phyloP scores from a whole-genome alignment of 1,140 invertebrate species.

The Diachasma alloeum region DNA sequence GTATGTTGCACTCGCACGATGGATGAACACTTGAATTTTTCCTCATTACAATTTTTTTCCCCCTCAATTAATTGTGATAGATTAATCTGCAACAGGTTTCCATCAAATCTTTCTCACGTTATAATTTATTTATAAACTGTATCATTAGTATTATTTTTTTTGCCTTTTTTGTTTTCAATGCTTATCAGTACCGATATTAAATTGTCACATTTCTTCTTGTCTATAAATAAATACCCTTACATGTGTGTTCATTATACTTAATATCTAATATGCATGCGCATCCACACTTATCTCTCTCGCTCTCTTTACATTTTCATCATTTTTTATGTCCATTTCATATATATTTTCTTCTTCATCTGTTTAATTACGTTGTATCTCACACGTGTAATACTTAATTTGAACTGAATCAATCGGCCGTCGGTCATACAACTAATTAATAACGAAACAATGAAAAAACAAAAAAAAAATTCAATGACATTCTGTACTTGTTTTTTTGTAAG shows the following conservation, averaged over 20 bases:
- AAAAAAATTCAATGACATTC: background rate
- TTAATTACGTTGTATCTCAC: slow-evolving; percentile 35
- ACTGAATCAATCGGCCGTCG: slow-evolving; percentile 39
- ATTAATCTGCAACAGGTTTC: slow-evolving; percentile 25
- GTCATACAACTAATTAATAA: slow-evolving; percentile 24
- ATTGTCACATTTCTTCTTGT: slow-evolving; percentile 20
- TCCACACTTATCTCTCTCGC: slow-evolving; percentile 6
- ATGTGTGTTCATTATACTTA: slow-evolving; percentile 38
- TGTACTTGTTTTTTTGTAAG: background rate
- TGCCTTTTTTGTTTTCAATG: slow-evolving; percentile 13
- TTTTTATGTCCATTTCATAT: background rate
- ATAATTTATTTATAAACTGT: slow-evolving; percentile 3
- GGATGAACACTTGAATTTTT: slow-evolving; percentile 16
- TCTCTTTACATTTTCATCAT: background rate
- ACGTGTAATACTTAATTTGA: slow-evolving; percentile 48
- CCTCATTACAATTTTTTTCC: background rate
- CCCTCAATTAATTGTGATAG: slow-evolving; percentile 25
- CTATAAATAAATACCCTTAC: slow-evolving; percentile 47
- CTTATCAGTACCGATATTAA: slow-evolving; percentile 22
- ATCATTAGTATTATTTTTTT: slow-evolving; percentile 32
- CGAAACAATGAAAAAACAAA: background rate
- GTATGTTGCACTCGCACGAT: background rate
- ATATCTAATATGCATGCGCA: slow-evolving; percentile 35
- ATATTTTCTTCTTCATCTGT: slow-evolving; percentile 15
- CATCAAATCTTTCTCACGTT: slow-evolving; percentile 14